Base-by-base conservation (phyloP, 2,797 vertebrate species). In the Enteromius trimaculatus region DNA sequence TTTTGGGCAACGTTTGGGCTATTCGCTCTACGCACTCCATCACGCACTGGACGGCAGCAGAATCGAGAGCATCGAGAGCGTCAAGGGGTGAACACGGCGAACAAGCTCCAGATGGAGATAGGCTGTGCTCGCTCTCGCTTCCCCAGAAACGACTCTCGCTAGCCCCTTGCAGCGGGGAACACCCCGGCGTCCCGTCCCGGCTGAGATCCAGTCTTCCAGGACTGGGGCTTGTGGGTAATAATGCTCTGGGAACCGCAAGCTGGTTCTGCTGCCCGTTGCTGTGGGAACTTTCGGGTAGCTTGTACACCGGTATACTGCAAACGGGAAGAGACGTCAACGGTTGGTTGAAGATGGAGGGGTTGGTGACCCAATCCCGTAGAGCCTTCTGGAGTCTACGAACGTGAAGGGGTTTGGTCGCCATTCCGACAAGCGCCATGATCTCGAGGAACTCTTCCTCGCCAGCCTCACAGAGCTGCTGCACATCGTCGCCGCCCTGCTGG, bases 401-500 rank as follows among this genome's bases (percentile, higher is more conserved):
- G 0, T 99, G 98, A 86, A 99, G 96, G 0, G 98, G 98, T 88
- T 99, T 99, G 94, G 97, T 99, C 69, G 98, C 98, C 98, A 99
- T 99, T 88, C 98, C 98, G 4, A 99, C 98, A 0, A 99, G 95
- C 0, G 98, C 98, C 98, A 99, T 99, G 91, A 99, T 99, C 92
- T 99, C 98, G 89, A 99, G 93, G 90, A 99, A 99, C 89, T 99
- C 98, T 85, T 99, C 98, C 93, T 99, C 98, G 0, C 97, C 98
- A 0, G 98, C 98, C 90, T 99, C 98, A 31, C 98, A 99, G 68
- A 99, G 96, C 92, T 99, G 98, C 94, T 98, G 97, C 86, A 99
- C 98, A 4, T 99, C 98, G 21, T 99, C 98, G 0, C 98, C 98
- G 72, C 98, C 98, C 95, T 99, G 98, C 88, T 99, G 98, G 92